These are phyloP conservation scores for Trialeurodes vaporariorum DNA, from an alignment of 1,140 invertebrate genomes.

Conservation along the genomic window DNA sequence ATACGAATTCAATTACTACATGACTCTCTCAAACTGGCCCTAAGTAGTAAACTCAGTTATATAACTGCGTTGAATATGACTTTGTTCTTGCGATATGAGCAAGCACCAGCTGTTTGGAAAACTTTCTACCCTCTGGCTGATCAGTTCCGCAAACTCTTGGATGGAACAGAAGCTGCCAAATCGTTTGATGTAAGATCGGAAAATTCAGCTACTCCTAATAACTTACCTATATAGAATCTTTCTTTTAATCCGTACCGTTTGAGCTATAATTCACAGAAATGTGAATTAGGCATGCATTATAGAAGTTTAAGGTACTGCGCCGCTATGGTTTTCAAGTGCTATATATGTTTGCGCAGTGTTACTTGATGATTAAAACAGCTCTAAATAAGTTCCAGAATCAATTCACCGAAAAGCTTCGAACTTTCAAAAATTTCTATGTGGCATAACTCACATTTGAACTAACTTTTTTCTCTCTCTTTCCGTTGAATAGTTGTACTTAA, in stretches of 20 bases:
- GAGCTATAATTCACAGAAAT: too few species aligned
- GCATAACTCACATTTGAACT: too few species aligned
- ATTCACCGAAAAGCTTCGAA: too few species aligned
- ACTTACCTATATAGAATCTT: conserved; percentile 1
- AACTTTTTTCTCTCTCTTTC: too few species aligned
- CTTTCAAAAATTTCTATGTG: too few species aligned
- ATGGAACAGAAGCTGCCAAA: conserved; percentile 34
- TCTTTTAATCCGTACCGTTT: too few species aligned
- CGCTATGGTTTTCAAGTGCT: too few species aligned
- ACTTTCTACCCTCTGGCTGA: conserved; percentile 44
- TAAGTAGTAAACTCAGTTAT: conserved; percentile 44
- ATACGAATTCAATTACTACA: conserved; percentile 62
- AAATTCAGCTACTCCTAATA: neutral
- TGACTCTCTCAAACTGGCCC: conserved; percentile 65
- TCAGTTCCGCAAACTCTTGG: conserved; percentile 56
- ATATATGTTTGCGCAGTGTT: too few species aligned
- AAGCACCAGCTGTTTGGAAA: conserved; percentile 55
- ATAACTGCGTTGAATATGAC: conserved; percentile 60
- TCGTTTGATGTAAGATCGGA: conserved; percentile 20
- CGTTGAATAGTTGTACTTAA: conserved; percentile 50
- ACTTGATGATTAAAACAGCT: too few species aligned
- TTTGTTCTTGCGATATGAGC: conserved; percentile 53
- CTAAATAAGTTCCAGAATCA: too few species aligned
- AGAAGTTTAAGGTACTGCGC: too few species aligned
- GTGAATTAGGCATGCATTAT: too few species aligned